Evolutionary conservation across 2,888 invertebrate genomes (phyloP).

Genomic region (Disparrhopalites patrizii): DNA sequence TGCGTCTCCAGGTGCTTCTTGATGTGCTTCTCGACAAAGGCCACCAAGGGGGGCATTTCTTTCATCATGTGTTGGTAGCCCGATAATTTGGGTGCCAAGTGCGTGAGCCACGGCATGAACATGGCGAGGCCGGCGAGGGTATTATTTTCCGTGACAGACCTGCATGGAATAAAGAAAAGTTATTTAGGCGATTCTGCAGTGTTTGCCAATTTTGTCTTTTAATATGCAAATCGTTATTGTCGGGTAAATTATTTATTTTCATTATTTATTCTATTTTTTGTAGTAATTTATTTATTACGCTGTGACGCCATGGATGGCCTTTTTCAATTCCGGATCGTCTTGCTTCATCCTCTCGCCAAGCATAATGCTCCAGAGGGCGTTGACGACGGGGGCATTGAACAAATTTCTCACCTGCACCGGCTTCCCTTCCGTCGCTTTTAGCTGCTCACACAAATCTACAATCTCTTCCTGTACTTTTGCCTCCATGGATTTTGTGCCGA

Average conservation of each 20-base stretch:
- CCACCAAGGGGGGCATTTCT: background rate
- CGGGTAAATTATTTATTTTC: background rate
- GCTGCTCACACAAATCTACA: background rate
- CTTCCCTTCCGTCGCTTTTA: constrained; percentile 10
- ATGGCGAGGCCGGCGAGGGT: background rate
- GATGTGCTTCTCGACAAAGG: constrained; percentile 5
- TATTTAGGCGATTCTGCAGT: background rate
- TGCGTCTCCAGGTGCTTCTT: constrained; percentile 9
- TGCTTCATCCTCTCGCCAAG: constrained; percentile 12
- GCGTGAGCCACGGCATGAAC: constrained; percentile 17
- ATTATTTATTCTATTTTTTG: background rate
- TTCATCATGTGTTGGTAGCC: constrained; percentile 2
- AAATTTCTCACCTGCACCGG: constrained; percentile 1
- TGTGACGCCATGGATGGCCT: background rate
- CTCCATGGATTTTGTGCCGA: constrained; percentile 29
- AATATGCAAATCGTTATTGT: too few species aligned
- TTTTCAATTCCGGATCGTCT: background rate
- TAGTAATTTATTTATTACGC: background rate
- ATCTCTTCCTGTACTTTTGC: constrained; percentile 31
- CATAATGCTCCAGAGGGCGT: constrained; percentile 16
- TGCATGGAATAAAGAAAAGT: background rate
- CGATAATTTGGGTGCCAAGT: background rate
- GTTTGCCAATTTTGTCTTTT: too few species aligned
- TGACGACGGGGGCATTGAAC: constrained; percentile 6
- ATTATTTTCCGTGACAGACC: constrained; percentile 9